Percentiles rank a stretch among this genome's conserved stretches.
Evolutionary conservation across 2,888 invertebrate species (phyloP).

Genomic region (Chymomyza caudatula): DNA sequence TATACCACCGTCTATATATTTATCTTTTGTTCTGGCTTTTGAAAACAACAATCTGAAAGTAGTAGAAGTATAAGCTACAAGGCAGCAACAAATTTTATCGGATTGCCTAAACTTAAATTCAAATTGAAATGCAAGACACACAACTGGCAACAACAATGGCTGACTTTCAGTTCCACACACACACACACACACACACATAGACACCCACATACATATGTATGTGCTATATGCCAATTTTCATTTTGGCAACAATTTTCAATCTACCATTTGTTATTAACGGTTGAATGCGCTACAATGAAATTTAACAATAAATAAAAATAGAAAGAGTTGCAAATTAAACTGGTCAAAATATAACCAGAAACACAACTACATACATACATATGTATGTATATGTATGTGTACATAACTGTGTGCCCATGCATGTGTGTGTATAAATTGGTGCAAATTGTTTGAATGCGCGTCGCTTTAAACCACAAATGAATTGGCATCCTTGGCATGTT

Average conservation of each 20-base stretch:
- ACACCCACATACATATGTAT: background rate
- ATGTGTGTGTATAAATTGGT: background rate
- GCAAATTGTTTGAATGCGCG: constrained; percentile 15
- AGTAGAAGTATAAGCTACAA: constrained; percentile 18
- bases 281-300: constrained; percentile 30
- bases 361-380: constrained; percentile 4
- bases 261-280: constrained; percentile 46
- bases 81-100: constrained; percentile 15
- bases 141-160: background rate
- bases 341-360: constrained; percentile 25
- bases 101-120: constrained; percentile 23
- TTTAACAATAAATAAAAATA: constrained; percentile 20
- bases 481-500: constrained; percentile 61
- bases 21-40: constrained; percentile 14
- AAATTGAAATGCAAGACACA: background rate
- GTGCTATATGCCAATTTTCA: background rate
- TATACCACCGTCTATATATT: no score
- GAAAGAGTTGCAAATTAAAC: constrained; percentile 47
- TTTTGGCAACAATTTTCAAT: constrained; percentile 38
- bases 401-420: no score
- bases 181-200: background rate
- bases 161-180: background rate
- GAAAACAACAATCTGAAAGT: background rate
- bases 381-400: constrained; percentile 7
- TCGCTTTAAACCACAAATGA: constrained; percentile 62